Conservation (phyloP, 1,140 invertebrate species). For the Wiebesia pumilae region DNA sequence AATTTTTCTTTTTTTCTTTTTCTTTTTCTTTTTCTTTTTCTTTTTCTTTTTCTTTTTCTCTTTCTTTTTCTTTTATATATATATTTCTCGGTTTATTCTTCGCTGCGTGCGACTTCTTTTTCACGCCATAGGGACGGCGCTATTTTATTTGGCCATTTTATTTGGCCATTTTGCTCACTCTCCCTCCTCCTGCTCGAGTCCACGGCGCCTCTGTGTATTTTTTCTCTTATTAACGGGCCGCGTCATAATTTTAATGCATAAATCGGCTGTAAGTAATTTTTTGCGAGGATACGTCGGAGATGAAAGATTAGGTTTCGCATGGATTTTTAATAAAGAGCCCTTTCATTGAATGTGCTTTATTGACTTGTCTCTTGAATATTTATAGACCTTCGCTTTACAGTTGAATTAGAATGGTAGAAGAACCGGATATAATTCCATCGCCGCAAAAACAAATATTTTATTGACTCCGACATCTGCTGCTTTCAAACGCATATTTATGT, state of each 20-base stretch:
- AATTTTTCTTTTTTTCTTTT: no score
- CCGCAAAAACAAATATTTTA: not conserved
- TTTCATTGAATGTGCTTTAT: not conserved
- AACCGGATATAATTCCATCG: not conserved
- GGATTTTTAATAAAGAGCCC: not conserved
- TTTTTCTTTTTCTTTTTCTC: no score
- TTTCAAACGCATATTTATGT: not conserved
- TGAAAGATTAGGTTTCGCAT: not conserved
- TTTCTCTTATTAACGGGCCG: not conserved
- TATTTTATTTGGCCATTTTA: no score
- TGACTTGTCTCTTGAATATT: not conserved
- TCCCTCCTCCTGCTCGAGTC: no score
- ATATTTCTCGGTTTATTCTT: slow-evolving; percentile 59
- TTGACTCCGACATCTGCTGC: not conserved
- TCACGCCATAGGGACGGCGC: not conserved
- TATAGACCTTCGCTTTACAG: not conserved
- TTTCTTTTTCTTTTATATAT: no score
- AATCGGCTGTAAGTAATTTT: not conserved
- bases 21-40: no score
- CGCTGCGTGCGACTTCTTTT: slow-evolving; percentile 23
- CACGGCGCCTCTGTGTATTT: not conserved
- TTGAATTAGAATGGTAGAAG: not conserved
- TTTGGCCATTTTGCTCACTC: no score
- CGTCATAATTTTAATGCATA: not conserved
- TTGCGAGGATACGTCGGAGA: slow-evolving; percentile 55